A percentile compares a stretch with the other conserved stretches of the same genome.
phyloP scores from a whole-genome alignment of 2,113 vertebrate genomes.

The Mus spicilegus region DNA sequence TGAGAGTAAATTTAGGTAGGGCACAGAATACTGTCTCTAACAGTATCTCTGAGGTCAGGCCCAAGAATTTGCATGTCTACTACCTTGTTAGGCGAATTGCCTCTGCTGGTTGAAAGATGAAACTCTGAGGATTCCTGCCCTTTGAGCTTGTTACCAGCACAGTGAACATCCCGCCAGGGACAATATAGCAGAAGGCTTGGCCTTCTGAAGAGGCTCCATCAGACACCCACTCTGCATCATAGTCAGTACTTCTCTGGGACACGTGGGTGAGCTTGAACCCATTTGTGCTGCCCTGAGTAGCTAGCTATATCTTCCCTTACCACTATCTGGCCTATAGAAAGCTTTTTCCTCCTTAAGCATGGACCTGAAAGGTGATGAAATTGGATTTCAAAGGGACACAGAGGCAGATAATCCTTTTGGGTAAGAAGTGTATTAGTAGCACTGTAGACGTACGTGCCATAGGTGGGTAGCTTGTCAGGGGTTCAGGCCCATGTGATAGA shows the following conservation, averaged over 20 bases:
- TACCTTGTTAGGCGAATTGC: background rate
- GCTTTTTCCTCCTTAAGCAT: no score
- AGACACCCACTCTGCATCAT: background rate
- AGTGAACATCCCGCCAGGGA: no score
- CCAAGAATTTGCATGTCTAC: background rate
- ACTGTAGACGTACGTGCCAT: background rate
- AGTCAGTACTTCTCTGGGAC: background rate
- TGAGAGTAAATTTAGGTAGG: background rate
- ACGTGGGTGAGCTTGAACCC: rapidly evolving
- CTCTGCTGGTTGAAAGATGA: background rate
- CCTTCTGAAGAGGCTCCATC: background rate
- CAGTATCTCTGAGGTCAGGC: background rate
- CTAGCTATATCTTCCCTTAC: background rate
- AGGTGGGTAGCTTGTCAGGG: no score
- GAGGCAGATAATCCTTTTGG: no score
- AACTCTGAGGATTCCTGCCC: background rate
- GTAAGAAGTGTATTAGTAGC: background rate
- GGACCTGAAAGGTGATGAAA: background rate
- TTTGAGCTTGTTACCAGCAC: no score
- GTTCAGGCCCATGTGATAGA: background rate
- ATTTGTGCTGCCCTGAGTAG: background rate
- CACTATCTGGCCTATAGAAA: background rate
- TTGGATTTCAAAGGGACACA: background rate
- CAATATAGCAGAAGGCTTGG: background rate
- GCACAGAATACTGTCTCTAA: background rate